phyloP scores from a whole-genome alignment of 2,797 vertebrate species.

The Enteromius mattozi region DNA sequence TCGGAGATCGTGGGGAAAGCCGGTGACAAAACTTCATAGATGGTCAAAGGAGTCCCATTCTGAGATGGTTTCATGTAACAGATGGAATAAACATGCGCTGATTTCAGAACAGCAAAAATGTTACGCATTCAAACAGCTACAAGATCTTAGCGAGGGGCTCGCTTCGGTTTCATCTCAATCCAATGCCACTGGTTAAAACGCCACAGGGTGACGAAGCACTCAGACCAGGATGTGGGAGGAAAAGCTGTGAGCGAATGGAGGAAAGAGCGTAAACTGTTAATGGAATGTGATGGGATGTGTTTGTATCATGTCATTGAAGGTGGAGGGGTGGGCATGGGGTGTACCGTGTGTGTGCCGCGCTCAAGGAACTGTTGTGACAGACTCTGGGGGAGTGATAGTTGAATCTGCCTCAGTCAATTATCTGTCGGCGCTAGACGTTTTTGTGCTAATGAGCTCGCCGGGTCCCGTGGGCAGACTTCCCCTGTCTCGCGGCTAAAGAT shows the following conservation, averaged over 20 bases:
- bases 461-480: conserved; percentile 99
- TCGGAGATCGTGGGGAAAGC: neutral
- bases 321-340: conserved; percentile 56
- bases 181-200: neutral
- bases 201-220: conserved; percentile 8
- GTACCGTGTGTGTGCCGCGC: conserved; percentile 67
- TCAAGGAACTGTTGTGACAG: conserved; percentile 86
- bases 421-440: conserved; percentile 95
- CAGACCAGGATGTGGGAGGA: conserved; percentile 15
- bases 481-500: conserved; percentile 98
- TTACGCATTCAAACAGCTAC: neutral
- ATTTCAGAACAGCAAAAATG: neutral
- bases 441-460: conserved; percentile 99
- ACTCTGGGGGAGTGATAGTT: conserved; percentile 67
- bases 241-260: conserved; percentile 22
- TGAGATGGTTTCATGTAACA: neutral
- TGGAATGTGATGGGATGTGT: conserved; percentile 65
- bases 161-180: neutral
- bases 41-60: conserved; percentile 4
- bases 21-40: neutral
- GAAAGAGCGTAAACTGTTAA: conserved; percentile 61
- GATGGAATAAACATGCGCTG: neutral
- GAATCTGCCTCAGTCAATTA: conserved; percentile 98
- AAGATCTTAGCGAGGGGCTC: neutral
- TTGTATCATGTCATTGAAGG: conserved; percentile 57